Evolutionary conservation across 64 coral and sea anemone species (phyloP), one percentile per base, ranked within the genome.

Genomic region (Montipora cactus): DNA sequence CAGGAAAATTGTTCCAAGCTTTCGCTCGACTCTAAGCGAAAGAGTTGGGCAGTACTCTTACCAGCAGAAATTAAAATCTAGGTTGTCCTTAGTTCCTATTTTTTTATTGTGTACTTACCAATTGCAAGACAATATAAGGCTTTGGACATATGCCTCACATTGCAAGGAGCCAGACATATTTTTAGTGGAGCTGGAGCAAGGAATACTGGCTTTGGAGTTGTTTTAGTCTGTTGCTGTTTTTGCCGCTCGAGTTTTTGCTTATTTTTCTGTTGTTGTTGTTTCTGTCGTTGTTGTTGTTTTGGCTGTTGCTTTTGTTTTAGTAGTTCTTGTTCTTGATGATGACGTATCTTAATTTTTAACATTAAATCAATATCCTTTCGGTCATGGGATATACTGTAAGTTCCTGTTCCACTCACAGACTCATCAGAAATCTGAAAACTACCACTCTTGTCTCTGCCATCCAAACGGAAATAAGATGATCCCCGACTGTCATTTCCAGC

Each of bases 381-480:
- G 13, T 70, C 82, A 70, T 14, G 18, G 47, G 82, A 73, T 11
- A 86, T 70, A 23, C 44, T 50, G 20, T 86, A 86, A 19, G 12
- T 59, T 28, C 82, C 82, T 72, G 25, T 86, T 37, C 90, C 90
- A 66, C 44, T 92, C 8, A 92, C 90, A 22, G 48, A 22, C 12
- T 25, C 73, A 44, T 78, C 90, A 13, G 58, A 52, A 67, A 92
- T 85, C 47, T 86, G 76, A 67, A 92, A 92, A 67, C 44, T 86
- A 19, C 90, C 90, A 0, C 19, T 72, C 49, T 92, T 50, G 12
- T 49, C 45, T 5, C 2, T 18, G 8, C 82, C 19, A 49, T 86
- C 81, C 9, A 15, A 28, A 46, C 5, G 45, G n/a, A 8, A 46
- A 19, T 68, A 16, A 61, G 44, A 49, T 49, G 18, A 9, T 4